Evolutionary conservation across 2,888 invertebrate species (phyloP), one percentile per base, ranked within the genome.

Genomic region (Uropetala carovei): DNA sequence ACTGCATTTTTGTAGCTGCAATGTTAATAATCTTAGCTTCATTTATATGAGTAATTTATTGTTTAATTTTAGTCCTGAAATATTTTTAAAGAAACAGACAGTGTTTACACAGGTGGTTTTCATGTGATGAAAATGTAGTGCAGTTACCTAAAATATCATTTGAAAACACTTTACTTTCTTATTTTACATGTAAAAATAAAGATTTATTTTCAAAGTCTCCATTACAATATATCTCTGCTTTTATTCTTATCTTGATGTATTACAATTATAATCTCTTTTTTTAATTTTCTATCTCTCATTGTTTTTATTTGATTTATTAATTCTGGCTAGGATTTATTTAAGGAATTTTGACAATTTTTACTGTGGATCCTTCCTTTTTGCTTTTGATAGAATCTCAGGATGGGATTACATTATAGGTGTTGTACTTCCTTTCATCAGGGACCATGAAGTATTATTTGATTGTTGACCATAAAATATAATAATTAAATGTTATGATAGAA

Each of bases 381-480:
- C 43, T 43, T 43, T 43, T 43, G 43, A 43, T 43, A 43, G 5
- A 43, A 43, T 43, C 43, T 43, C 43, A 43, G 43, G 43, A 43
- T 43, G 43, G 43, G 43, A 43, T 43, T 43, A 43, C 43, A 43
- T 43, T 43, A 43, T 75, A 5, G 27, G 4, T 75, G 27, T 18
- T 75, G 7, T 13, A 75, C 30, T 89, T 64, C 30, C 56, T 89
- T 64, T 89, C 64, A n/a, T 89, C 64, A 64, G 89, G 89, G 89
- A 89, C 89, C 89, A 89, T 64, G 43, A 64, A 16, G 43, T 89
- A 43, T 64, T 68, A 68, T 89, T 89, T 89, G 14, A 27, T 75
- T 75, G 22, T 75, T 22, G 27, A 75, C n/a, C 43, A 43, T 43
- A 43, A 43, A 43, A 43, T 43, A 43, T 43, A 43, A 43, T 43